phyloP scores from a whole-genome alignment of 2,888 invertebrate species.

The Lithosia quadra region DNA sequence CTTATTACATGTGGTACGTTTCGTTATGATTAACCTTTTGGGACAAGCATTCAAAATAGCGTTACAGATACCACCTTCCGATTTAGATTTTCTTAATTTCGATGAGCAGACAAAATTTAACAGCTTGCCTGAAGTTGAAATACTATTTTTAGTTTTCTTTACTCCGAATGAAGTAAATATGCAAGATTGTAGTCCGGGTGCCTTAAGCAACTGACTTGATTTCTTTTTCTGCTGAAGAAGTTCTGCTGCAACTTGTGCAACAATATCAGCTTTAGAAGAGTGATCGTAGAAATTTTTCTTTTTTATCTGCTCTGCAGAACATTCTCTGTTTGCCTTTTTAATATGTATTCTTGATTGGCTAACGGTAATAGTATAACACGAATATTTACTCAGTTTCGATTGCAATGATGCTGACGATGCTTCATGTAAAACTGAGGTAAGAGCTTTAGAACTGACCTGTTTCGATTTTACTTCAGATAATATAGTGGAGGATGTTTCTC shows the following conservation, averaged over 20 bases:
- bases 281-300: neutral
- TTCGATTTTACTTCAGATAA: neutral
- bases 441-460: neutral
- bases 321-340: neutral
- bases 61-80: neutral
- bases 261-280: slow-evolving; percentile 1
- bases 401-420: neutral
- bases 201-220: neutral
- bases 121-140: neutral
- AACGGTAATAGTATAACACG: neutral
- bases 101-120: neutral
- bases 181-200: neutral
- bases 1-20: neutral
- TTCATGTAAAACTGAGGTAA: neutral
- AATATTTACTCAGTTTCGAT: neutral
- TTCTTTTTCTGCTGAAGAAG: neutral
- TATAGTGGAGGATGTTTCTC: neutral
- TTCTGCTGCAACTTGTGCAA: neutral
- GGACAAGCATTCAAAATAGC: neutral
- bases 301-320: neutral
- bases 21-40: neutral
- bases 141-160: neutral
- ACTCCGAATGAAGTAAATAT: neutral
- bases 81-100: slow-evolving; percentile 12
- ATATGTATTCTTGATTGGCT: slow-evolving; percentile 1